Percentiles rank a stretch among this genome's conserved stretches.
These are phyloP conservation scores for Mamestra brassicae DNA, from an alignment of 2,888 invertebrate species.

Conservation along the genomic window DNA sequence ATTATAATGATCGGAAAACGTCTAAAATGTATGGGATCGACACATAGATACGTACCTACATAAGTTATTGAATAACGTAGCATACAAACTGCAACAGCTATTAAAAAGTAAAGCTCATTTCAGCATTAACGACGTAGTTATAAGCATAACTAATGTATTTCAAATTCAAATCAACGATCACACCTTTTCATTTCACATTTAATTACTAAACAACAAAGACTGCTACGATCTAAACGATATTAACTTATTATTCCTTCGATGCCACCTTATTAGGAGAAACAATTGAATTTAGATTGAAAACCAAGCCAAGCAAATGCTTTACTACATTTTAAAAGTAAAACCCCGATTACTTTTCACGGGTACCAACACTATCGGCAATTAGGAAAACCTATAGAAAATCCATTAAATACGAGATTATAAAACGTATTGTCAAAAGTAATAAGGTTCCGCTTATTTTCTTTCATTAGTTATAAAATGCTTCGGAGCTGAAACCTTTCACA, in stretches of 20 bases:
- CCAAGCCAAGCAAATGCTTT: conserved; percentile 46
- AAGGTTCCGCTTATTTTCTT: conserved; percentile 52
- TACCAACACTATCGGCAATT: conserved; percentile 45
- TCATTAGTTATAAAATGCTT: conserved; percentile 53
- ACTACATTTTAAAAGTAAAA: conserved; percentile 51
- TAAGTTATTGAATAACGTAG: too few relatives aligned
- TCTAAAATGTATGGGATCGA: too few relatives aligned
- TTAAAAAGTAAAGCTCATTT: conserved; percentile 19
- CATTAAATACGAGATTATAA: conserved; percentile 48
- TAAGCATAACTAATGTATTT: conserved; percentile 50
- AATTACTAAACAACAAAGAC: conserved; percentile 61
- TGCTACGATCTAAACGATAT: conserved; percentile 21
- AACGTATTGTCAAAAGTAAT: conserved; percentile 46
- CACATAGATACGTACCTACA: too few relatives aligned
- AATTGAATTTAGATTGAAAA: conserved; percentile 64
- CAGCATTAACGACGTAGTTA: conserved; percentile 19
- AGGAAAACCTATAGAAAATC: conserved; percentile 48
- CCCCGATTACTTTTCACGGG: conserved; percentile 49
- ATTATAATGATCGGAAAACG: too few relatives aligned
- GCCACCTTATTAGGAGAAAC: conserved; percentile 57
- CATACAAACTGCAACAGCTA: not conserved
- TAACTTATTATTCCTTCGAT: conserved; percentile 50
- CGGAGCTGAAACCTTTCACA: conserved; percentile 45
- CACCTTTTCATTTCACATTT: conserved; percentile 62
- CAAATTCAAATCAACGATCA: conserved; percentile 37